Evolutionary conservation across 30 jellyfish, hydroid and myxozoan species (phyloP).

Genomic region (Catostylus mosaicus): DNA sequence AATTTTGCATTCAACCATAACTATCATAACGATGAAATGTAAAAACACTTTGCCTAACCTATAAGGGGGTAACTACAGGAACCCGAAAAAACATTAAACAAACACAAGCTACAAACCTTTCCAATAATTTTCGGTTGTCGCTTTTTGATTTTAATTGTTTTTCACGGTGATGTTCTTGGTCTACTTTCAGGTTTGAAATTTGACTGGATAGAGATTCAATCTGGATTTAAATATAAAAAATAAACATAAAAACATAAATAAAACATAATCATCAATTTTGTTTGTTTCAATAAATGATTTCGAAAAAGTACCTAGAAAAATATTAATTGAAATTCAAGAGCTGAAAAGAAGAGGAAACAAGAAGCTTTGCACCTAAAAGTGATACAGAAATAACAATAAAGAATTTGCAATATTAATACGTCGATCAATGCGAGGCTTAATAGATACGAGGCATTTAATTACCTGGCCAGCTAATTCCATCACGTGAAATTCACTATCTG

Average conservation of each 20-base stretch:
- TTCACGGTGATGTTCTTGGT: slow-evolving; percentile 93
- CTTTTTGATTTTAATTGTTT: slow-evolving; percentile 77
- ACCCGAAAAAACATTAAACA: neutral
- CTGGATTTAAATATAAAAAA: too few species aligned
- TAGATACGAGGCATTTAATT: neutral
- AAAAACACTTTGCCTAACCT: too few species aligned
- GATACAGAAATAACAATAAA: too few species aligned
- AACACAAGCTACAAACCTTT: slow-evolving; percentile 59
- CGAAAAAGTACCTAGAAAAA: too few species aligned
- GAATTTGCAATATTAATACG: neutral
- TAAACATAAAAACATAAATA: neutral
- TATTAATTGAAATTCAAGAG: too few species aligned
- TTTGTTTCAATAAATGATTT: neutral
- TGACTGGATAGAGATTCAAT: slow-evolving; percentile 84
- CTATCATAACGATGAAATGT: too few species aligned
- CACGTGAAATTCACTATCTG: slow-evolving; percentile 87
- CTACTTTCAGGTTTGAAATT: slow-evolving; percentile 79
- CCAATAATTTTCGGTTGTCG: slow-evolving; percentile 81
- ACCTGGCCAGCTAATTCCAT: slow-evolving; percentile 80
- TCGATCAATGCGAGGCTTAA: neutral
- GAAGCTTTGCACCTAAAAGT: too few species aligned
- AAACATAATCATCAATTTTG: neutral
- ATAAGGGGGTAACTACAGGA: too few species aligned
- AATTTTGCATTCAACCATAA: too few species aligned
- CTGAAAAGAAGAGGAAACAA: too few species aligned